Percentiles rank a stretch among this genome's conserved stretches.
These are phyloP conservation scores for Protobothrops flavoviridis DNA, from an alignment of 2,113 vertebrate species.

Conservation along the genomic window DNA sequence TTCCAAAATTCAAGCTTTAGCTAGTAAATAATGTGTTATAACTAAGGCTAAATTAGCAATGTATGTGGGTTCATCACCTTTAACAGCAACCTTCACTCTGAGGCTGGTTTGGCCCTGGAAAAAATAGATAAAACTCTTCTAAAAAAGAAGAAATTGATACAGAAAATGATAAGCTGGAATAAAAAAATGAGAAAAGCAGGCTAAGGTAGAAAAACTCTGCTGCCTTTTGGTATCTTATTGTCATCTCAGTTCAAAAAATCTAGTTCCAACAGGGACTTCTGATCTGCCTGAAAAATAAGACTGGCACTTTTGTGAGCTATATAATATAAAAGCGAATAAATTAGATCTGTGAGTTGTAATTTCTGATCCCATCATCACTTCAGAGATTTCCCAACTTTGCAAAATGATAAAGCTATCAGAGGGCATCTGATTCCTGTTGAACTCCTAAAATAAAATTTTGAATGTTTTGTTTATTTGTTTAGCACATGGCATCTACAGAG, in stretches of 20 bases:
- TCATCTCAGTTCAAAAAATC: background rate
- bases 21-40: background rate
- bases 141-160: background rate
- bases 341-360: background rate
- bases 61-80: background rate
- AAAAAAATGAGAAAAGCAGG: background rate
- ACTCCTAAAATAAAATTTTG: background rate
- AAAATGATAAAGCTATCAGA: background rate
- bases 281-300: background rate
- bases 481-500: background rate
- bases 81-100: background rate
- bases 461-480: background rate
- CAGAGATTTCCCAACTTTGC: background rate
- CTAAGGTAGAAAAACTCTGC: background rate
- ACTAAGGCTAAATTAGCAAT: background rate
- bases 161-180: background rate
- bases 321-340: background rate
- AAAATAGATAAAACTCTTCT: background rate
- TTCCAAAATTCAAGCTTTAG: background rate
- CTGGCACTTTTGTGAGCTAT: background rate
- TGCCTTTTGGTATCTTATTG: background rate
- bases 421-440: background rate
- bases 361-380: background rate
- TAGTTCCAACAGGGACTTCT: background rate
- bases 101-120: background rate